Evolutionary conservation across 1,140 invertebrate genomes (phyloP).

Genomic region (Euura lappo): DNA sequence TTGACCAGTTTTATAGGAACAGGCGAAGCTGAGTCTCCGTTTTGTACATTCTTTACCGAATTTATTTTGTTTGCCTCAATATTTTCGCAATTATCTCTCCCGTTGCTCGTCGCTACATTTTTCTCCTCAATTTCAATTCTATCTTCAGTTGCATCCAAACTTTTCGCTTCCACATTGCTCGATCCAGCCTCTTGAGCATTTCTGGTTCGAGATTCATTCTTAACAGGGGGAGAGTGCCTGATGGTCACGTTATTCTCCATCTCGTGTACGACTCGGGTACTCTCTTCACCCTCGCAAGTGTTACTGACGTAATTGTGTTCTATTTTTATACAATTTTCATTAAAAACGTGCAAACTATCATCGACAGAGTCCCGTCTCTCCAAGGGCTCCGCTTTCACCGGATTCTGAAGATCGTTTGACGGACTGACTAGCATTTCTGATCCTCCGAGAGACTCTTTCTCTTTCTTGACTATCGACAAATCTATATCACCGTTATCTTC

Average conservation of each 20-base stretch:
- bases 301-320: slow-evolving; percentile 36
- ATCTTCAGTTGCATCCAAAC: too few species aligned
- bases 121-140: background rate
- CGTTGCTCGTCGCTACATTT: background rate
- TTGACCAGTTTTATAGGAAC: background rate
- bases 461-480: slow-evolving; percentile 2
- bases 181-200: background rate
- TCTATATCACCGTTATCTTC: background rate
- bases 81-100: background rate
- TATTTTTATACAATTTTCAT: slow-evolving; percentile 9
- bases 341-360: background rate
- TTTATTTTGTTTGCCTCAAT: background rate
- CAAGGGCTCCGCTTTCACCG: background rate
- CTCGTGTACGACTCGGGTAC: background rate
- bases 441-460: slow-evolving; percentile 4
- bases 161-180: background rate
- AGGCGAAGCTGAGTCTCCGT: background rate
- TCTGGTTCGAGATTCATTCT: too few species aligned
- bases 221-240: slow-evolving; percentile 30
- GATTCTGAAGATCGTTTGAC: background rate
- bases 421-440: background rate
- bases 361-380: background rate
- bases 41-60: background rate
- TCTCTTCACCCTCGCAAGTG: background rate
- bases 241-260: slow-evolving; percentile 45